These are phyloP conservation scores for Tanypteryx hageni DNA, from an alignment of 2,888 invertebrate species.

Conservation along the genomic window DNA sequence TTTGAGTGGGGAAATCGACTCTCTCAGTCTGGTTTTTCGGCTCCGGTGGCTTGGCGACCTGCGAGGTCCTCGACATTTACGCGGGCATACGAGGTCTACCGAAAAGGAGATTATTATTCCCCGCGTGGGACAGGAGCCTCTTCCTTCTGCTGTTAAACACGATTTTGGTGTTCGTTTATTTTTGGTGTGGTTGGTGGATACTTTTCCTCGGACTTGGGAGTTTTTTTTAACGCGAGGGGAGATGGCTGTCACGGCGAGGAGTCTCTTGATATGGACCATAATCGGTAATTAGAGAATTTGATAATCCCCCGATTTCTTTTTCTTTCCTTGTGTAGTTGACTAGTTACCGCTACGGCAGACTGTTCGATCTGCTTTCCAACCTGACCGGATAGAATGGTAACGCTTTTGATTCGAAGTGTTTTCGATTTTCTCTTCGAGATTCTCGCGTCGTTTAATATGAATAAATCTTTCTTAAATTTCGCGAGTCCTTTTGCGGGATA, in stretches of 20 bases:
- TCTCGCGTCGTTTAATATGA: too few relatives aligned
- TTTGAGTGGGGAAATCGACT: conserved; percentile 24
- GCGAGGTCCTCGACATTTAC: too few relatives aligned
- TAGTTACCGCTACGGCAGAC: neutral
- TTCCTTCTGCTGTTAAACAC: neutral
- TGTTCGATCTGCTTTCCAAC: neutral
- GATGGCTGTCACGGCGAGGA: neutral
- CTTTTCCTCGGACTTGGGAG: neutral
- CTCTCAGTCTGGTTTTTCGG: neutral
- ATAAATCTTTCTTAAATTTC: too few relatives aligned
- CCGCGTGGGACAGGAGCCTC: neutral
- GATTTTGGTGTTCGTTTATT: neutral
- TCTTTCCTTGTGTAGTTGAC: neutral
- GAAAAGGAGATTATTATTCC: neutral
- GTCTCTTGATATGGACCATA: neutral
- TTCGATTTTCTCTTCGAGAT: too few relatives aligned
- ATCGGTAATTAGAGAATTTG: neutral
- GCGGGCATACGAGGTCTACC: neutral
- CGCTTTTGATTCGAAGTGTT: too few relatives aligned
- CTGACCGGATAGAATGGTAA: too few relatives aligned
- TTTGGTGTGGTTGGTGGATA: neutral
- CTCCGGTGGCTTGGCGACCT: neutral
- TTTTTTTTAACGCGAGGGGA: neutral
- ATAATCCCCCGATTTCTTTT: neutral
- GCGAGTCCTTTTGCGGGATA: too few relatives aligned